Evolutionary conservation across 2,797 vertebrate genomes (phyloP), one percentile per base, ranked within the genome.

Genomic region (Malacoctenus gilli): DNA sequence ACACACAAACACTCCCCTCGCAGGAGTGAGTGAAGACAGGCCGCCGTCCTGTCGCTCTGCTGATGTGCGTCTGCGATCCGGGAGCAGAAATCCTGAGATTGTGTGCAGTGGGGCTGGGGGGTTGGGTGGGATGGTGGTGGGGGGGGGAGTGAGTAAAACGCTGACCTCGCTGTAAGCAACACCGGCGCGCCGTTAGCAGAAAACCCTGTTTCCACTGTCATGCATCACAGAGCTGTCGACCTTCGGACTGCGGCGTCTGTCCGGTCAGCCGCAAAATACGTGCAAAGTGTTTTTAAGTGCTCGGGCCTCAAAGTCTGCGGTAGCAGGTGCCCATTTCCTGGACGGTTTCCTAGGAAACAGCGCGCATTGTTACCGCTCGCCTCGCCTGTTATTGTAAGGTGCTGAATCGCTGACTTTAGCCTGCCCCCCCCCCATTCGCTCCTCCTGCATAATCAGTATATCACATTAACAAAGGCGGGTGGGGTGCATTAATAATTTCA

Each of bases 221-320:
- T 40, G 75, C 77, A 74, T 84, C 77, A 72, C 57, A 57, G 72
- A 75, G 68, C 70, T 58, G 79, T 78, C 61, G 63, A 79, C 75
- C 83, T 78, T 38, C 58, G 61, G 65, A 68, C 72, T 76, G 52
- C 28, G 3, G 12, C 13, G 34, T 37, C 74, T 31, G 47, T 15
- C 50, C 5, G 37, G 62, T 58, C 46, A 32, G 68, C 41, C 12
- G 32, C 66, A 41, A 49, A 52, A 68, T 49, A 81, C 41, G 63
- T 59, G 68, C 48, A 60, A 48, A 64, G 66, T 69, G 68, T 81
- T 69, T 72, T 38, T 50, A 68, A 74, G 72, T 36, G 53, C 60
- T 58, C 2, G 8, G 16, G 8, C 31, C 59, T 53, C 41, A 25
- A 32, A 44, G 43, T 42, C 15, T 49, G 31, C 19, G 6, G 52